phyloP scores from a whole-genome alignment of 2,113 vertebrate genomes.

The Struthio camelus region DNA sequence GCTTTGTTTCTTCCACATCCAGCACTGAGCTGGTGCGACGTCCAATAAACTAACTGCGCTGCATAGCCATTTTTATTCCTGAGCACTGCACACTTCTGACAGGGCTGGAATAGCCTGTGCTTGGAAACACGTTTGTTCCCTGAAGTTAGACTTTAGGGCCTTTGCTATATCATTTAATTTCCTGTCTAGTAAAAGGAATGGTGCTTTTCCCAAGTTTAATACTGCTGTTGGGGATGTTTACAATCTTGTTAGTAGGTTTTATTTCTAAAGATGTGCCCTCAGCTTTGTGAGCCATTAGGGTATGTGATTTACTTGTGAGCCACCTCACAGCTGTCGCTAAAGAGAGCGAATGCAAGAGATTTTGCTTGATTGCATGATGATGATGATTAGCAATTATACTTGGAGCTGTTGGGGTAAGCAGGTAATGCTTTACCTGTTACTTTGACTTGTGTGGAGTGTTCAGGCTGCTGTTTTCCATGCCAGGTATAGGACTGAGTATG shows the following conservation, averaged over 20 bases:
- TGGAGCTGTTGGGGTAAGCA: background rate
- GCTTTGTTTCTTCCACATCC: background rate
- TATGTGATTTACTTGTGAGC: background rate
- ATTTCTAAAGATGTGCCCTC: conserved; percentile 22
- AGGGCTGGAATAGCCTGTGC: background rate
- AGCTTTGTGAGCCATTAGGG: background rate
- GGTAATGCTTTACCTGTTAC: background rate
- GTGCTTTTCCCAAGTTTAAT: background rate
- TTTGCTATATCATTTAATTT: conserved; percentile 24
- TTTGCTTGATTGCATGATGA: background rate
- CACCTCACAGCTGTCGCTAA: background rate
- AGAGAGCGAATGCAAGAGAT: background rate
- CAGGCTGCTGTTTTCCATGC: background rate
- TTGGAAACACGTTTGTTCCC: background rate
- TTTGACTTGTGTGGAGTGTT: background rate
- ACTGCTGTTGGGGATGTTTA: conserved; percentile 21
- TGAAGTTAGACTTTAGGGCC: background rate
- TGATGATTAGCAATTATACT: background rate
- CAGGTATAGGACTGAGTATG: background rate
- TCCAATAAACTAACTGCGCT: background rate
- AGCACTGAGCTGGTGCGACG: background rate
- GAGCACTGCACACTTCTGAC: background rate
- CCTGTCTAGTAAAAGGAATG: background rate
- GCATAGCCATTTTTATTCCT: background rate
- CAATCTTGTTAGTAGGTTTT: conserved; percentile 30